Evolutionary conservation across 53 echinoderm and acorn worm genomes (phyloP).

Genomic region (Paelopatides confundens): DNA sequence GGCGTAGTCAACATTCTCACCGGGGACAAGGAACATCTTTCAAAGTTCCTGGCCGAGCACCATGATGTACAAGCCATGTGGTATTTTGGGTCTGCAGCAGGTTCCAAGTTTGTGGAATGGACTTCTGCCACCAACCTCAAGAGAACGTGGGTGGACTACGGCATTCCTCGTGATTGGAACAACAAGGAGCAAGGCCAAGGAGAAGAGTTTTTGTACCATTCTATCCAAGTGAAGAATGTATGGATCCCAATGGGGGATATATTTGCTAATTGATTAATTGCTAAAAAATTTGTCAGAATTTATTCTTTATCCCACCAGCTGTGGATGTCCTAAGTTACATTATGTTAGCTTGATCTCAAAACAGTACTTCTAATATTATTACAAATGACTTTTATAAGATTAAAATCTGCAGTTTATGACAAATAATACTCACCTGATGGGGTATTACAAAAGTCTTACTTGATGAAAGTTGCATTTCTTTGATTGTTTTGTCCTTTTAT

Average conservation of each 20-base stretch:
- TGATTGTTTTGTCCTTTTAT: too few species aligned
- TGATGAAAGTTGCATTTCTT: too few species aligned
- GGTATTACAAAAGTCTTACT: too few species aligned
- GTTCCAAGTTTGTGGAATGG: constrained; percentile 98
- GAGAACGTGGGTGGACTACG: constrained; percentile 98
- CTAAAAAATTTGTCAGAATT: too few species aligned
- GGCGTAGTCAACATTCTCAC: constrained; percentile 99
- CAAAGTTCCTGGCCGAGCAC: constrained; percentile 92
- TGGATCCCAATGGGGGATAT: constrained; percentile 99
- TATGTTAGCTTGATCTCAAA: too few species aligned
- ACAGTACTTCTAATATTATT: too few species aligned
- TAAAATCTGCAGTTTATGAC: too few species aligned
- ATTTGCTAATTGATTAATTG: constrained; percentile 82
- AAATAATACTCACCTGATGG: too few species aligned
- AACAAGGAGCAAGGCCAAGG: constrained; percentile 87
- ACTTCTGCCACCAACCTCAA: constrained; percentile 90
- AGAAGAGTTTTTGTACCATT: constrained; percentile 95
- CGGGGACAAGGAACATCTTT: constrained; percentile 82
- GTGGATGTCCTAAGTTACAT: too few species aligned
- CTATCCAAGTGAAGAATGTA: constrained; percentile 91
- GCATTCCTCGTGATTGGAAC: constrained; percentile 84
- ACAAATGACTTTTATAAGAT: too few species aligned
- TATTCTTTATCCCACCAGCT: too few species aligned
- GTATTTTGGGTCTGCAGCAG: constrained; percentile 92
- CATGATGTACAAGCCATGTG: constrained; percentile 97